A percentile compares a stretch with the other conserved stretches of the same genome.
These are phyloP conservation scores for Dynastes maya DNA, from an alignment of 2,888 invertebrate genomes.

Conservation along the genomic window DNA sequence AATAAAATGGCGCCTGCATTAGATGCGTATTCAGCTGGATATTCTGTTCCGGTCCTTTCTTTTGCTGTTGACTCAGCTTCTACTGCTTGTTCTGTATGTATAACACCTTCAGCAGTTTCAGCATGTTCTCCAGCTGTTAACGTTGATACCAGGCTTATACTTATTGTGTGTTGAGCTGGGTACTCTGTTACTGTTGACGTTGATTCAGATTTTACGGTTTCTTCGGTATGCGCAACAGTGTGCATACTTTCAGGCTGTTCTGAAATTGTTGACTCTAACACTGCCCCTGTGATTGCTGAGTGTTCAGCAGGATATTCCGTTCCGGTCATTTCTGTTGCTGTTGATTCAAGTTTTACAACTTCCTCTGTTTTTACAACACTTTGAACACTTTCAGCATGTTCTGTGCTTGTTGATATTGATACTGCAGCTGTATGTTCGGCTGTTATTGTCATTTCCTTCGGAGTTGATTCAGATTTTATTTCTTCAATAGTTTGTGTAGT, in stretches of 20 bases:
- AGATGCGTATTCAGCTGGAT: too few relatives aligned
- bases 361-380: not conserved
- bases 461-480: not conserved
- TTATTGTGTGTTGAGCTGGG: not conserved
- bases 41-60: not conserved
- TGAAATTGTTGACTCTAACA: not conserved
- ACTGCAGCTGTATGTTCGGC: not conserved
- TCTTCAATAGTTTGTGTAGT: not conserved
- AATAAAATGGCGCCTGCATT: too few relatives aligned
- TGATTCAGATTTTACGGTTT: too few relatives aligned
- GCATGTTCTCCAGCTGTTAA: constrained; percentile 22
- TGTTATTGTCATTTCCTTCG: not conserved
- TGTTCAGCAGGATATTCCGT: not conserved
- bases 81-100: not conserved
- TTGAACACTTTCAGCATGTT: not conserved
- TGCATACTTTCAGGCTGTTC: not conserved
- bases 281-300: too few relatives aligned
- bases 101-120: not conserved
- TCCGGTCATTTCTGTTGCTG: not conserved
- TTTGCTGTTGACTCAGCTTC: not conserved
- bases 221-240: not conserved
- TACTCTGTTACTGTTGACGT: not conserved
- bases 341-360: not conserved
- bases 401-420: not conserved
- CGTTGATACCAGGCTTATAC: not conserved